A percentile compares a stretch with the other conserved stretches of the same genome.
Conservation (phyloP, 2,888 invertebrate genomes). For the Escarpia spicata region DNA sequence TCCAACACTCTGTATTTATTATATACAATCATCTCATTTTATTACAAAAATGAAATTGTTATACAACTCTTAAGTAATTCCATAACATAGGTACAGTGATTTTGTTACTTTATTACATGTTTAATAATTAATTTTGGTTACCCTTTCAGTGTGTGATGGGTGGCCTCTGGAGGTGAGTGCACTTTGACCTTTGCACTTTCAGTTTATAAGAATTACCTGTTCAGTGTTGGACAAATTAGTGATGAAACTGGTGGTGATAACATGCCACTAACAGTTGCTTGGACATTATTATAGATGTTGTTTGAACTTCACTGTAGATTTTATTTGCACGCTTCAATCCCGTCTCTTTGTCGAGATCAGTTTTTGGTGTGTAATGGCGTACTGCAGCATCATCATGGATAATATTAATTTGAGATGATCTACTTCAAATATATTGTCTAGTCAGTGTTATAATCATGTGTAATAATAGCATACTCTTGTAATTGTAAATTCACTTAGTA, state of each 20-base stretch:
- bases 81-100: too few species aligned
- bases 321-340: too few species aligned
- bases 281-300: too few species aligned
- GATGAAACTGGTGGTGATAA: too few species aligned
- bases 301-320: too few species aligned
- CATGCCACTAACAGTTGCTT: too few species aligned
- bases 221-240: background rate
- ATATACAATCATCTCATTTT: too few species aligned
- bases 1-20: too few species aligned
- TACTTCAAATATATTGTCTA: background rate
- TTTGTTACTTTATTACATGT: background rate
- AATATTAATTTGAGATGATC: background rate
- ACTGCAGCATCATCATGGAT: background rate
- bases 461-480: background rate
- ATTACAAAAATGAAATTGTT: too few species aligned
- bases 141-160: slow-evolving; percentile 43
- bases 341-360: too few species aligned
- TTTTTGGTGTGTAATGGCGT: too few species aligned
- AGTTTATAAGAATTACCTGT: background rate
- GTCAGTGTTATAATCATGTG: slow-evolving; percentile 17
- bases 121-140: background rate
- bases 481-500: background rate
- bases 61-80: too few species aligned
- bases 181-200: background rate
- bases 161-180: slow-evolving; percentile 44